These are phyloP conservation scores for Ptychoptera contaminata DNA, from an alignment of 2,888 invertebrate species.

Conservation along the genomic window DNA sequence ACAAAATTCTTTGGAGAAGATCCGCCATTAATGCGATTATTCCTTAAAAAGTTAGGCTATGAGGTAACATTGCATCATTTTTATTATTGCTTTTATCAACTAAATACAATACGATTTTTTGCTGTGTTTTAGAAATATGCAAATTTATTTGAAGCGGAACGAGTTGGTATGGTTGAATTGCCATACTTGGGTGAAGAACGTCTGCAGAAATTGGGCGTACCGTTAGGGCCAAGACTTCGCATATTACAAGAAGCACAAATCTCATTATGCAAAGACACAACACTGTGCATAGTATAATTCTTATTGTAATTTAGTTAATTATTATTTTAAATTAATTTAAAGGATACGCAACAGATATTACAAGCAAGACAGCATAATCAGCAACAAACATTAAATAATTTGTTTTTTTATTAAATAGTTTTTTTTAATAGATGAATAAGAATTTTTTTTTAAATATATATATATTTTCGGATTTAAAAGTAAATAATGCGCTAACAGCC, in stretches of 20 bases:
- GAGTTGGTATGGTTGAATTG: conserved; percentile 77
- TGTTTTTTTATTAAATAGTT: background rate
- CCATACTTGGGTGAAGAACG: conserved; percentile 82
- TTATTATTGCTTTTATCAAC: background rate
- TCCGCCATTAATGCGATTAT: conserved; percentile 75
- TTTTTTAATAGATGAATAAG: background rate
- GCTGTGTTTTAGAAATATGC: conserved; percentile 63
- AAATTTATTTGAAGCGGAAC: conserved; percentile 64
- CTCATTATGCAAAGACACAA: conserved; percentile 41
- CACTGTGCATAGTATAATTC: conserved; percentile 42
- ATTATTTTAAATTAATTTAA: background rate
- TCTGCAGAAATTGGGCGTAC: conserved; percentile 76
- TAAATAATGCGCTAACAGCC: conserved; percentile 9
- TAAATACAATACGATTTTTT: background rate
- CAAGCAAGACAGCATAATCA: too few relatives aligned
- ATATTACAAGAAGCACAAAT: conserved; percentile 75
- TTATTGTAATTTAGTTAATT: background rate
- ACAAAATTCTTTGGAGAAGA: conserved; percentile 91
- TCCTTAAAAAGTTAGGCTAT: conserved; percentile 80
- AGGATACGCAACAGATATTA: background rate
- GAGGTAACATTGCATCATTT: conserved; percentile 41
- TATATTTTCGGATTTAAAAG: background rate
- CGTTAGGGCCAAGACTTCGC: conserved; percentile 71
- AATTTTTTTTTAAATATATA: conserved; percentile 3
- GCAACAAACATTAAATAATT: background rate